A percentile compares a stretch with the other conserved stretches of the same genome.
Conservation (phyloP, 2,888 invertebrate genomes). For the Drosophila kambysellisi region DNA sequence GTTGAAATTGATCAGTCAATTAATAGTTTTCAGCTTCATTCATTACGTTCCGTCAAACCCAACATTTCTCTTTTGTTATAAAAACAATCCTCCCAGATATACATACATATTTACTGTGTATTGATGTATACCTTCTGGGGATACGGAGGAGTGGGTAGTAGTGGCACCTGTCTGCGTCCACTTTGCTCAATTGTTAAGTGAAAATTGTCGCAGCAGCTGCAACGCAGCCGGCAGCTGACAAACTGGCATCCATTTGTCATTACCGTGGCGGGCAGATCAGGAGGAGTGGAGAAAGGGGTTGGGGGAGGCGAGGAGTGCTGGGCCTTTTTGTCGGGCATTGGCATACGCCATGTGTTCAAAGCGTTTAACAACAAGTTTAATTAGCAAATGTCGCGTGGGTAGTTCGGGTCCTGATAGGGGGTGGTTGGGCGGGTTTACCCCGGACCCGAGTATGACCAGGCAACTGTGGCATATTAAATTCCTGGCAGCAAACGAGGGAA, state of each 20-base stretch:
- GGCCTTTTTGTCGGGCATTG: conserved; percentile 23
- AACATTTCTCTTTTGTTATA: conserved; percentile 1
- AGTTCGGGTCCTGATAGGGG: neutral
- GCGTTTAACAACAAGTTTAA: conserved; percentile 61
- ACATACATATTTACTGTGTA: neutral
- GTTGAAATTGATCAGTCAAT: conserved; percentile 70
- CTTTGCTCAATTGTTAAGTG: conserved; percentile 44
- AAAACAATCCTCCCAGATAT: neutral
- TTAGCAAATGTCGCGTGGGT: conserved; percentile 57
- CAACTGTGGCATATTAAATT: conserved; percentile 57
- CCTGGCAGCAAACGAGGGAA: conserved; percentile 49
- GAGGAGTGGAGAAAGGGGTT: neutral
- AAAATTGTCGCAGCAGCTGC: conserved; percentile 58
- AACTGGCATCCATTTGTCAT: conserved; percentile 76
- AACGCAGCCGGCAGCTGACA: conserved; percentile 55
- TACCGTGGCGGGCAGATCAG: conserved; percentile 26
- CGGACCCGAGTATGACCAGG: conserved; percentile 36
- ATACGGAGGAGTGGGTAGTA: neutral
- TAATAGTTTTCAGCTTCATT: conserved; percentile 73
- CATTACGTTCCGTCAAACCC: conserved; percentile 42
- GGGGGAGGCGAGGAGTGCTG: neutral
- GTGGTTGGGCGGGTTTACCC: neutral
- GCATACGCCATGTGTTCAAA: conserved; percentile 52
- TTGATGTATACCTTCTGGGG: neutral
- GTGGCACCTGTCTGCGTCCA: neutral